Conservation (phyloP, 2,888 invertebrate genomes). For the Romanomermis culicivorax region DNA sequence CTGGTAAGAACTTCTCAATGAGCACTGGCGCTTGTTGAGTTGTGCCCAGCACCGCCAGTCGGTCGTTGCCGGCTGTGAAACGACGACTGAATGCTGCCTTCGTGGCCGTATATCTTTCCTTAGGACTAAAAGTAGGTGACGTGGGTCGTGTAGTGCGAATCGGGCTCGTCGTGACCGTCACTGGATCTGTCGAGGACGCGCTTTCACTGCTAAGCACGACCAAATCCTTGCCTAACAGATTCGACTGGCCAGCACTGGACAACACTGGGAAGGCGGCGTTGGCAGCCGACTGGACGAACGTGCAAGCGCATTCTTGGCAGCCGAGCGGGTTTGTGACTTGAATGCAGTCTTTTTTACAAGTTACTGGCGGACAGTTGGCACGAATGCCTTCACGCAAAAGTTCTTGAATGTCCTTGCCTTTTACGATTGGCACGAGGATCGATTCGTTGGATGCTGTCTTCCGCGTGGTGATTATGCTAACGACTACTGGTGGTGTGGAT, state of each 20-base stretch:
- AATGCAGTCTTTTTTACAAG: neutral
- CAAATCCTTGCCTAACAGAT: neutral
- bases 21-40: too few relatives aligned
- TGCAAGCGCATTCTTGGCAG: constrained; percentile 3
- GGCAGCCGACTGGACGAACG: constrained; percentile 3
- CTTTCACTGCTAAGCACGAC: neutral
- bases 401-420: neutral
- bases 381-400: neutral
- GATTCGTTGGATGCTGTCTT: neutral
- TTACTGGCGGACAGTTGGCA: neutral
- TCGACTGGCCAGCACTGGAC: neutral
- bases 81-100: neutral
- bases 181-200: neutral
- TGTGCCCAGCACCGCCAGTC: neutral
- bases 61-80: neutral
- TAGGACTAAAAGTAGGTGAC: too few relatives aligned
- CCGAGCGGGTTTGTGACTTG: neutral
- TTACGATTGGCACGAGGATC: neutral
- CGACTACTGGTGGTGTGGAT: neutral
- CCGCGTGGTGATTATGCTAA: neutral
- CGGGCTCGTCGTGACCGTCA: neutral
- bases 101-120: neutral
- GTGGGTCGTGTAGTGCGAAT: too few relatives aligned
- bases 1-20: too few relatives aligned
- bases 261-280: constrained; percentile 1